These are phyloP conservation scores for Drosophila suzukii DNA, from an alignment of 1,140 invertebrate species.

Conservation along the genomic window DNA sequence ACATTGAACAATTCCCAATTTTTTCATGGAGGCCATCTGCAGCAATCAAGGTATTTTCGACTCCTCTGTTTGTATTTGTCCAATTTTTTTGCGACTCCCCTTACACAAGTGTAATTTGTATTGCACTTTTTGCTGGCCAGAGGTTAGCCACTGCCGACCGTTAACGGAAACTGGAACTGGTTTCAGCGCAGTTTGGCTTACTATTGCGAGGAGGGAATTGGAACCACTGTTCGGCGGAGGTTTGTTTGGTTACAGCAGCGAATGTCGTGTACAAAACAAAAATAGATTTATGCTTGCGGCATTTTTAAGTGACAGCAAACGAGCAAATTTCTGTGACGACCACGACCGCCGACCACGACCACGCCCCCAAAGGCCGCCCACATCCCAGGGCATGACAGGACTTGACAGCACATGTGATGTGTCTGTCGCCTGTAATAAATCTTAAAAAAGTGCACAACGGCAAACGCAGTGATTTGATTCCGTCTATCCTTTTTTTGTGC, in stretches of 20 bases:
- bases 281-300: slow-evolving; percentile 81
- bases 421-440: slow-evolving; percentile 78
- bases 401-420: slow-evolving; percentile 74
- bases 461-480: slow-evolving; percentile 64
- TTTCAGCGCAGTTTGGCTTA: slow-evolving; percentile 17
- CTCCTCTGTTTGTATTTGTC: slow-evolving; percentile 28
- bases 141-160: slow-evolving; percentile 27
- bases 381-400: slow-evolving; percentile 42
- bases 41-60: slow-evolving; percentile 58
- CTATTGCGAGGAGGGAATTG: slow-evolving; percentile 13
- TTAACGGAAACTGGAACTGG: slow-evolving; percentile 26
- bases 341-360: slow-evolving; percentile 22
- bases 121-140: slow-evolving; percentile 41
- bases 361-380: slow-evolving; percentile 12
- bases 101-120: slow-evolving; percentile 49
- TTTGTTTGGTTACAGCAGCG: slow-evolving; percentile 48
- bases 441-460: slow-evolving; percentile 67
- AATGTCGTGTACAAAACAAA: slow-evolving; percentile 67
- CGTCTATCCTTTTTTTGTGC: slow-evolving; percentile 25
- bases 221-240: slow-evolving; percentile 13
- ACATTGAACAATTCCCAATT: slow-evolving; percentile 34
- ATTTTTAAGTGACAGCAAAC: slow-evolving; percentile 82
- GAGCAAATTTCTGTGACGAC: slow-evolving; percentile 69
- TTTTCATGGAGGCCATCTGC: slow-evolving; percentile 18
- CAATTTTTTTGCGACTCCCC: slow-evolving; percentile 12